Evolutionary conservation across 2,113 vertebrate genomes (phyloP), one percentile per base, ranked within the genome.

Genomic region (Myiagra hebetior): DNA sequence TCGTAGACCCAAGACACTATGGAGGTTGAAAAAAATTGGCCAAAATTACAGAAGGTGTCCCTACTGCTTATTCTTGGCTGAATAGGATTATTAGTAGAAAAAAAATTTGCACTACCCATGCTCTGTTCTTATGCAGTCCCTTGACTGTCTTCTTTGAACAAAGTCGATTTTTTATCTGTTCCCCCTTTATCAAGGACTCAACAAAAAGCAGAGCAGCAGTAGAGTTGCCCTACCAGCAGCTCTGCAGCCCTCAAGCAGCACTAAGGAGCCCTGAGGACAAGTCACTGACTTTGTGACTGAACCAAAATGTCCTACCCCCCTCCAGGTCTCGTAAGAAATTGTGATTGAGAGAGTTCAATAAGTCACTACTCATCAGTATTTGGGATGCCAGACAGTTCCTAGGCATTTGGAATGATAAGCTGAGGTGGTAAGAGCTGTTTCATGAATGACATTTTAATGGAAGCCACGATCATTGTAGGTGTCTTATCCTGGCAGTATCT

Each of bases 401-500:
- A 4, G 20, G 6, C 13, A 12, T 30, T 87, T 15, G 3, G 30
- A 93, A 64, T 8, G 35, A 31, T 28, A 80, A 90, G 60, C 11
- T 21, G 55, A 46, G 30, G 22, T 62, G 41, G 39, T 27, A 56
- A 85, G 62, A 52, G 21, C 22, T 50, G 19, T 44, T 52, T 69
- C 41, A 65, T 75, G 53, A 72, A n/a, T 49, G 74, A 53, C 17
- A 14, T 78, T 85, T 94, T 85, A 85, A 90, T 62, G 70, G 75
- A 56, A 90, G 31, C 47, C 53, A 53, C 15, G 1, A 24, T 85
- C 74, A 46, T 46, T 87, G 49, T 2, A 69, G 37, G 6, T 44
- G 44, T 68, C 39, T 56, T 41, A 73, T 49, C n/a, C 49, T 76
- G 49, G 60, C 85, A 82, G 41, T 13, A n/a, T 65, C 62, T 88